Base-by-base conservation (phyloP, 1,140 invertebrate genomes). In the Pseudomyrmex flavicornis region DNA sequence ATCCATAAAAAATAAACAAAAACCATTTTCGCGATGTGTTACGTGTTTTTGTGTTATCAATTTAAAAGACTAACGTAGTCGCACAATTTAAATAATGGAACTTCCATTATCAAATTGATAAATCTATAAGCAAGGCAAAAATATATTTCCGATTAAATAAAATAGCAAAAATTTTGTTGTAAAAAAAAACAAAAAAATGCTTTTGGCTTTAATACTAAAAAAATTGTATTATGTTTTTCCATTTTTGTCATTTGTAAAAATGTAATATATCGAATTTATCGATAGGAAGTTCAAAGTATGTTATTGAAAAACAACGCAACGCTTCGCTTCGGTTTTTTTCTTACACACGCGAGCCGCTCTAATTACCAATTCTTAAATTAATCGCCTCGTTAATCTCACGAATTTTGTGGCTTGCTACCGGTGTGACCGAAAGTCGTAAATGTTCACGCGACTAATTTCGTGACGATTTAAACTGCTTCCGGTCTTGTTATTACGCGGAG, bases 361-460 rank as follows among this genome's bases (percentile, higher is more conserved):
- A 46, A 52, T 68, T 46, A n/a, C 7, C 54, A 35, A 61, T 72
- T 50, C 20, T 22, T 73, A 20, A 72, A 59, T 80, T 56, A 15
- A 80, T 35, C 65, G 54, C 48, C 73, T 48, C 68, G 50, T 56
- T 46, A 56, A 68, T 80, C 69, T 85, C 68, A 70, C 63, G 77
- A 68, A 52, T 68, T 59, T 83, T 58, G 48, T 75, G 52, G 48
- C 59, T 70, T 82, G 50, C 69, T 85, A 70, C 52, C 61, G 82
- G 61, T 35, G 35, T 35, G 69, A 87, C 84, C 56, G 70, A 72
- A 74, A 76, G 72, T 82, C 46, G 74, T 20, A 68, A 35, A 35
- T 0, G 65, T 26, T 44, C 35, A 50, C 62, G 65, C 22, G 79
- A 61, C 22, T 22, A 5, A 50, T 54, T 69, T 74, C 13, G 20